Evolutionary conservation across 2,113 vertebrate genomes (phyloP).

Genomic region (Podocnemis expansa): DNA sequence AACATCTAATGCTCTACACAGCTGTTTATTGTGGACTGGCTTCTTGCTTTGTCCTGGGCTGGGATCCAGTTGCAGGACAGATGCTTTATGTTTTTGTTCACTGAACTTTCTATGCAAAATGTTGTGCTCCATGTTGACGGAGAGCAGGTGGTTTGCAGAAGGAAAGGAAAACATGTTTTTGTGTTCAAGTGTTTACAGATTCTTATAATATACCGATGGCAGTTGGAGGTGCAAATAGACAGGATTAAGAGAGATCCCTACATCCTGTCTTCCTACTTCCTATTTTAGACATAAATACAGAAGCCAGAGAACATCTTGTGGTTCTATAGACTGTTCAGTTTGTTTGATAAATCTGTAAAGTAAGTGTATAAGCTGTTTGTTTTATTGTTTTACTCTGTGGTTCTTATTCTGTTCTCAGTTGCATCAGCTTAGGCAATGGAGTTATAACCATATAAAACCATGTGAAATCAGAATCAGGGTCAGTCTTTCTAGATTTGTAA

Average conservation of each 20-base stretch:
- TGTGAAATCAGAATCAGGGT: background rate
- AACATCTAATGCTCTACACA: constrained; percentile 37
- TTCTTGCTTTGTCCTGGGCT: background rate
- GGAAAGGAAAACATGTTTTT: background rate
- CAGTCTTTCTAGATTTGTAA: background rate
- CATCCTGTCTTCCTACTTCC: background rate
- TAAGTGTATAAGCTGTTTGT: background rate
- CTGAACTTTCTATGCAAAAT: constrained; percentile 46
- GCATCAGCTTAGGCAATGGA: background rate
- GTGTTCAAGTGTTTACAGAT: background rate
- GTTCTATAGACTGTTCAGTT: rapidly evolving
- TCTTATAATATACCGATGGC: constrained; percentile 25
- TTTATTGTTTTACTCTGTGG: background rate
- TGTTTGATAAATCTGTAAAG: background rate
- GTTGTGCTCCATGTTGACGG: constrained; percentile 13
- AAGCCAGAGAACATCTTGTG: background rate
- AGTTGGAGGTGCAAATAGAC: constrained; percentile 24
- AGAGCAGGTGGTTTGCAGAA: constrained; percentile 48
- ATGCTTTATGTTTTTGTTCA: constrained; percentile 59
- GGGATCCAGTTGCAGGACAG: constrained; percentile 64
- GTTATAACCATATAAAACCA: background rate
- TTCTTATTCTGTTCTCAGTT: background rate
- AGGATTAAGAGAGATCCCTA: background rate
- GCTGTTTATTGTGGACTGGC: constrained; percentile 34
- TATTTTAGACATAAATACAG: background rate